Evolutionary conservation across 2,888 invertebrate genomes (phyloP), one percentile per base, ranked within the genome.

Genomic region (Sarcophaga carnaria): DNA sequence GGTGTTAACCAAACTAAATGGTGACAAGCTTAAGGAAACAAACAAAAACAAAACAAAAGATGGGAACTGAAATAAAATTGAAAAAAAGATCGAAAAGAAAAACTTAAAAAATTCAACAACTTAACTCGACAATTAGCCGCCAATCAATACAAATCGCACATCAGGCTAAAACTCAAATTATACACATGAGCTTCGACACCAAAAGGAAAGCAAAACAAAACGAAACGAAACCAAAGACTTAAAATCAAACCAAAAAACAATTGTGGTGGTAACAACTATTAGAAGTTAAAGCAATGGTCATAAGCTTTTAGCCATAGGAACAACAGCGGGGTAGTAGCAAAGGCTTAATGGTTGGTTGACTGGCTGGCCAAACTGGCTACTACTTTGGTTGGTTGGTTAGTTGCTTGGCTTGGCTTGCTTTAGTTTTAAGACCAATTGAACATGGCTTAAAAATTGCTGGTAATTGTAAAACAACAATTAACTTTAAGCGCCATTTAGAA

Each of bases 101-200:
- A 70, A 27, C 62, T 74, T 83, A 85, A 85, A 85, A 85, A 83
- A 86, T 86, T 63, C 86, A 87, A 85, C 86, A 85, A 89, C 87
- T 88, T 85, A 90, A 91, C 90, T 89, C 89, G 89, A 89, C 91
- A 91, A 92, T 91, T 91, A 91, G 91, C 91, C 91, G 90, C 90
- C 88, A 91, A 90, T 91, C 91, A 92, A 90, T 91, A 88, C 87
- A 89, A 90, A 90, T 91, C 91, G 91, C 91, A 91, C 91, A 87
- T 87, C 87, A 84, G 84, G 81, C 87, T 84, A 75, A 84, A 87
- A 80, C 87, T 87, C 72, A 84, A 87, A 87, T 87, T 84, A 84
- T 82, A 87, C 87, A 87, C 87, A 87, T 87, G 87, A 87, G 87
- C 87, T 71, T 81, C 87, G 79, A 84, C 84, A 87, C 84, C 69